Percentiles rank a stretch among this genome's conserved stretches.
Conservation (phyloP, 1,140 invertebrate genomes). For the Drusus annulatus region DNA sequence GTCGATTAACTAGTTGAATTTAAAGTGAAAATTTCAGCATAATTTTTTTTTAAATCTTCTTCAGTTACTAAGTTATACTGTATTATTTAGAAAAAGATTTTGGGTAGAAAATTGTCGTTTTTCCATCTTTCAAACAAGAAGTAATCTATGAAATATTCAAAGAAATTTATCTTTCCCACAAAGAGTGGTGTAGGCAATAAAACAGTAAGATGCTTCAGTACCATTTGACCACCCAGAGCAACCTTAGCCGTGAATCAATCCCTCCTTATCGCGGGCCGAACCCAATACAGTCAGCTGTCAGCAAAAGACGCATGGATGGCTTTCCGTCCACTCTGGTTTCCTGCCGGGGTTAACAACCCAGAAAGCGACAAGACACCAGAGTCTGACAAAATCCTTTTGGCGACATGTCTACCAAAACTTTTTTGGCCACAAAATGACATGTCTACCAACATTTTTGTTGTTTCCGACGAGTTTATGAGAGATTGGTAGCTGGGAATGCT, state of each 20-base stretch:
- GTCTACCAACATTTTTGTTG: background rate
- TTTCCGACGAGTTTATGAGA: background rate
- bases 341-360: conserved; percentile 34
- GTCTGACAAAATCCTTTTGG: conserved; percentile 14
- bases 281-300: conserved; percentile 15
- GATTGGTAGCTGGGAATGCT: background rate
- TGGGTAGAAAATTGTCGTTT: too few relatives aligned
- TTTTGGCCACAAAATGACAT: too few relatives aligned
- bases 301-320: conserved; percentile 28
- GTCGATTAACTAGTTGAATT: too few relatives aligned
- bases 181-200: too few relatives aligned
- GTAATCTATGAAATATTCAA: too few relatives aligned
- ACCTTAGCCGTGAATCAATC: background rate
- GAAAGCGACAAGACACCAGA: conserved; percentile 21
- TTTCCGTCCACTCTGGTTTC: conserved; percentile 19
- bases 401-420: conserved; percentile 21
- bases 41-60: too few relatives aligned
- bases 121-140: too few relatives aligned
- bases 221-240: conserved; percentile 27
- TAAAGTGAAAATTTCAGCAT: too few relatives aligned
- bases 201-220: too few relatives aligned
- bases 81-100: too few relatives aligned
- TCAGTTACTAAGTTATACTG: too few relatives aligned
- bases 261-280: background rate
- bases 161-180: too few relatives aligned